phyloP scores from a whole-genome alignment of 2,888 invertebrate species.

The Rhabditoides inermis region DNA sequence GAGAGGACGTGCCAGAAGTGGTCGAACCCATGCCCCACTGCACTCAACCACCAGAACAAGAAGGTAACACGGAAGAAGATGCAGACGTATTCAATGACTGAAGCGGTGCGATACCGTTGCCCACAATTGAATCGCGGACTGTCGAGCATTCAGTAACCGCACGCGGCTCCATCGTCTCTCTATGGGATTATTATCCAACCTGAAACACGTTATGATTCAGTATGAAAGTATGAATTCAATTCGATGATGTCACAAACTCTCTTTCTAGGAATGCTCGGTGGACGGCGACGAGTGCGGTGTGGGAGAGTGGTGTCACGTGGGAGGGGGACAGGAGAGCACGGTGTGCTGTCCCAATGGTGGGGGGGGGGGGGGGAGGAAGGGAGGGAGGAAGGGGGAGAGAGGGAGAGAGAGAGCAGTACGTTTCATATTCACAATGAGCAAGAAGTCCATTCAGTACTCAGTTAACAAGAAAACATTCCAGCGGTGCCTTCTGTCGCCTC shows the following conservation, averaged over 20 bases:
- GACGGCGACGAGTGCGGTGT: conserved; percentile 24
- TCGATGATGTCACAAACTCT: no score
- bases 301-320: conserved; percentile 50
- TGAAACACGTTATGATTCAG: no score
- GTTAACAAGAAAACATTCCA: conserved; percentile 10
- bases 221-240: no score
- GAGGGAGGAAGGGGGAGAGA: conserved; percentile 14
- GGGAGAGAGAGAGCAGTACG: conserved; percentile 25
- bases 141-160: no score
- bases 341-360: conserved; percentile 46
- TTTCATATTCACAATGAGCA: neutral
- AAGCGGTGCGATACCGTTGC: no score
- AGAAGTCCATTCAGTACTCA: neutral
- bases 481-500: conserved; percentile 39
- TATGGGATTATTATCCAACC: no score
- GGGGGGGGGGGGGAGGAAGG: neutral
- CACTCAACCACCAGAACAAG: conserved; percentile 13
- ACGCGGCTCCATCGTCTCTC: no score
- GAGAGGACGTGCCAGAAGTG: conserved; percentile 40
- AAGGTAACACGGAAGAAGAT: conserved; percentile 19
- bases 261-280: conserved; percentile 17
- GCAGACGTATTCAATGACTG: no score
- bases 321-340: conserved; percentile 33
- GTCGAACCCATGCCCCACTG: conserved; percentile 42
- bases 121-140: no score